These are phyloP conservation scores for Alosa alosa DNA, from an alignment of 2,113 vertebrate genomes.

Conservation along the genomic window DNA sequence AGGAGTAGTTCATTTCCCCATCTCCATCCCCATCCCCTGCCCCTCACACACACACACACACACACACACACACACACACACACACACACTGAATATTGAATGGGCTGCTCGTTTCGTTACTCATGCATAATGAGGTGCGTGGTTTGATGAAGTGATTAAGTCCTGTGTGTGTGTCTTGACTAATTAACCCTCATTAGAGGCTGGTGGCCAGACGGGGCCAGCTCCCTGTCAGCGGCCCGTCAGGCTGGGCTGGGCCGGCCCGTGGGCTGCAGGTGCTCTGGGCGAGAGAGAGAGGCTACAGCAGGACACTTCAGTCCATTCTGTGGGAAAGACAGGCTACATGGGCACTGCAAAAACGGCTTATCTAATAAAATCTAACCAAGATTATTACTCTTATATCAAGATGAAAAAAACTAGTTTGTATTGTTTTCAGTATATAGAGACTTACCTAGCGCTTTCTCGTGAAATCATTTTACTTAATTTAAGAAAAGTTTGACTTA, in stretches of 20 bases:
- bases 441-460: no score
- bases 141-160: constrained; percentile 11
- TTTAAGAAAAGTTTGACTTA: no score
- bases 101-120: neutral
- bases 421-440: no score
- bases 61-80: neutral
- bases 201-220: neutral
- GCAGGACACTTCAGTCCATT: no score
- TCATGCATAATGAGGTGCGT: constrained; percentile 4
- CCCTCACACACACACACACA: constrained; percentile 2
- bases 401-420: no score
- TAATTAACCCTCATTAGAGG: constrained; percentile 1
- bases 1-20: no score
- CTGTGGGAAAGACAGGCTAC: neutral
- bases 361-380: no score
- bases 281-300: constrained; percentile 1
- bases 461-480: no score
- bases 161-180: constrained; percentile 20
- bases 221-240: neutral
- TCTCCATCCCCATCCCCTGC: neutral
- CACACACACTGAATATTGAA: neutral
- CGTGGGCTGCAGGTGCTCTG: neutral
- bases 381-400: no score
- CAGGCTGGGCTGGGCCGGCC: neutral
- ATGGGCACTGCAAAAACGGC: no score